Evolutionary conservation across 2,888 invertebrate genomes (phyloP), one percentile per base, ranked within the genome.

Genomic region (Leptopilina syphax): DNA sequence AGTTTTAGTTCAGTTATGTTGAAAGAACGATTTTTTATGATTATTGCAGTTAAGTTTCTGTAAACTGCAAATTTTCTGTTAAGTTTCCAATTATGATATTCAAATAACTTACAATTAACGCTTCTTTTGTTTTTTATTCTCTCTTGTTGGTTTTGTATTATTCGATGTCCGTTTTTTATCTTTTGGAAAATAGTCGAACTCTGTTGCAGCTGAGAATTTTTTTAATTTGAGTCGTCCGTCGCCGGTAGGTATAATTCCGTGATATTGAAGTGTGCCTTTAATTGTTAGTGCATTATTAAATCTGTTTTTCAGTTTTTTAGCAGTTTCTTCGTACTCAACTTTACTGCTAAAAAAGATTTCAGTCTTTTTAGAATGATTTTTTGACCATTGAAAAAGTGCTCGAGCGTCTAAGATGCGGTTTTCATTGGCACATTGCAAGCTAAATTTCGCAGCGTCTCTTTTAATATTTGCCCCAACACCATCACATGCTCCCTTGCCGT

Each of bases 401-500:
- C 10, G 54, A n/a, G 67, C 13, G 24, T 41, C 27, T 27, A 27
- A 27, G 27, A 27, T 27, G 27, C 27, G 27, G 27, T 27, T 27
- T 27, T 27, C 27, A 27, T 66, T 68, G 13, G 76, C 47, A 41
- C 24, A 63, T 76, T 79, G 70, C n/a, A 67, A 24, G 34, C 79
- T 79, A 13, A 65, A 47, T 12, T 41, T 65, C 27, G 47, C 34
- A 10, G 79, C 79, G n/a, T 47, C 27, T 27, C 27, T 27, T 27
- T 27, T 27, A 27, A 27, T 27, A 27, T 27, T 27, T 27, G 27
- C 27, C 3, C 85, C 85, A n/a, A 87, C 73, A 8, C 86, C 85
- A 82, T 88, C 87, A 80, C 87, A 85, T 10, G 86, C 80, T 27
- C 84, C 82, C 77, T 87, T 88, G 1, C 88, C 87, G 83, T 88